A percentile compares a stretch with the other conserved stretches of the same genome.
Evolutionary conservation across 2,113 vertebrate species (phyloP).

Genomic region (Dasyprocta punctata): DNA sequence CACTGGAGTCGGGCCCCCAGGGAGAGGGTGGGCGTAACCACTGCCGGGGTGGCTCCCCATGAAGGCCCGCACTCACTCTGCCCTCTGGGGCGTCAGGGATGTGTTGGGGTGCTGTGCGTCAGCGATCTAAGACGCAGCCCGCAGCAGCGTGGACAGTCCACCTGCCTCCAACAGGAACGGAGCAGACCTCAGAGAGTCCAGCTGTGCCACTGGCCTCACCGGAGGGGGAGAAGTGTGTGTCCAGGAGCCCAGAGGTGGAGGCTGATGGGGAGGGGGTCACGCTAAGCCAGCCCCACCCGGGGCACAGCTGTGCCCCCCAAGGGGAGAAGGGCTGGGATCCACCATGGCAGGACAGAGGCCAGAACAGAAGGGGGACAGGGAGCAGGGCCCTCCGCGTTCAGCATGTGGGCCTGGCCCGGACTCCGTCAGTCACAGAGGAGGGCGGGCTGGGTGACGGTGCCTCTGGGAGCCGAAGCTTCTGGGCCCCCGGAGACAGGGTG

Average conservation of each 20-base stretch:
- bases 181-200: not conserved
- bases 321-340: not conserved
- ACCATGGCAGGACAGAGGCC: accelerated
- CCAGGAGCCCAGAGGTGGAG: not conserved
- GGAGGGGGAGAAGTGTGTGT: not conserved
- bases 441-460: not conserved
- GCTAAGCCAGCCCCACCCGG: not conserved
- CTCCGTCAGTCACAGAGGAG: not conserved
- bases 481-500: not conserved
- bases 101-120: accelerated
- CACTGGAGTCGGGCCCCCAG: accelerated
- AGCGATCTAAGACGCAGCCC: not conserved
- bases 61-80: not conserved
- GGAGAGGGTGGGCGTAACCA: not conserved
- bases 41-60: not conserved
- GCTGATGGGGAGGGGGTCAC: accelerated
- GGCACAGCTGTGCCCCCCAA: not conserved
- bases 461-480: not conserved
- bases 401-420: too few species aligned
- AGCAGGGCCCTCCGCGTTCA: accelerated
- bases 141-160: too few species aligned
- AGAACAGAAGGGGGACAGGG: not conserved
- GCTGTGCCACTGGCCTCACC: not conserved
- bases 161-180: not conserved
- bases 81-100: accelerated